These are phyloP conservation scores for Diaprepes abbreviatus DNA, from an alignment of 2,888 invertebrate species.

Conservation along the genomic window DNA sequence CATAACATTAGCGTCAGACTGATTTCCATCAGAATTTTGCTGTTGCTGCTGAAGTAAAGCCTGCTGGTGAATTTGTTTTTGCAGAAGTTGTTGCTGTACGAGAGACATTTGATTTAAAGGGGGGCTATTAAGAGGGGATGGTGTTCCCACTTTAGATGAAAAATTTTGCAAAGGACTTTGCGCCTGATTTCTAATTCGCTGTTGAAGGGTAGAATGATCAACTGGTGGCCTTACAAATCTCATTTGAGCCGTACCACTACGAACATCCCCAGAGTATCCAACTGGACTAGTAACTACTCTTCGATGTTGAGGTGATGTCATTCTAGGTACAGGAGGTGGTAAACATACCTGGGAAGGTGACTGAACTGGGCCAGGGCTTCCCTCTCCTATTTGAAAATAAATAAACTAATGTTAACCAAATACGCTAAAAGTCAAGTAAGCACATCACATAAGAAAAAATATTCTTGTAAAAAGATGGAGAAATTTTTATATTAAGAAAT, in stretches of 20 bases:
- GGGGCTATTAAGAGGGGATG: slow-evolving; percentile 65
- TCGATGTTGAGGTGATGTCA: slow-evolving; percentile 74
- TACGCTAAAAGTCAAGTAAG: too few relatives aligned
- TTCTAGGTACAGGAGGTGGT: slow-evolving; percentile 69
- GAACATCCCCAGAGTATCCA: slow-evolving; percentile 59
- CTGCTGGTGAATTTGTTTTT: slow-evolving; percentile 69
- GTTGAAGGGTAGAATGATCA: slow-evolving; percentile 56
- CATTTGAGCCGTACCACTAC: slow-evolving; percentile 58
- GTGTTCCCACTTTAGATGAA: slow-evolving; percentile 65
- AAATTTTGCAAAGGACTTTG: slow-evolving; percentile 61
- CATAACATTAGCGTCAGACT: slow-evolving; percentile 69
- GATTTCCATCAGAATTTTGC: slow-evolving; percentile 57
- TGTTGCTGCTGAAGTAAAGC: slow-evolving; percentile 58
- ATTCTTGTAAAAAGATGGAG: too few relatives aligned
- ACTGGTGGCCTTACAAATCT: slow-evolving; percentile 61
- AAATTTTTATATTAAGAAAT: too few relatives aligned
- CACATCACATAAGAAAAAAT: too few relatives aligned
- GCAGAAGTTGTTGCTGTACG: slow-evolving; percentile 60
- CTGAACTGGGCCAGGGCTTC: slow-evolving; percentile 72
- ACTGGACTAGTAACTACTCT: slow-evolving; percentile 72
- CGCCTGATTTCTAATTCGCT: slow-evolving; percentile 60
- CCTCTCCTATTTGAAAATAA: slow-evolving; percentile 66
- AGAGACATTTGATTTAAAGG: slow-evolving; percentile 62
- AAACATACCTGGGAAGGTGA: slow-evolving; percentile 66
- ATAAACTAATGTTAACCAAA: too few relatives aligned